phyloP scores from a whole-genome alignment of 1,140 invertebrate genomes.

The Wasmannia auropunctata region DNA sequence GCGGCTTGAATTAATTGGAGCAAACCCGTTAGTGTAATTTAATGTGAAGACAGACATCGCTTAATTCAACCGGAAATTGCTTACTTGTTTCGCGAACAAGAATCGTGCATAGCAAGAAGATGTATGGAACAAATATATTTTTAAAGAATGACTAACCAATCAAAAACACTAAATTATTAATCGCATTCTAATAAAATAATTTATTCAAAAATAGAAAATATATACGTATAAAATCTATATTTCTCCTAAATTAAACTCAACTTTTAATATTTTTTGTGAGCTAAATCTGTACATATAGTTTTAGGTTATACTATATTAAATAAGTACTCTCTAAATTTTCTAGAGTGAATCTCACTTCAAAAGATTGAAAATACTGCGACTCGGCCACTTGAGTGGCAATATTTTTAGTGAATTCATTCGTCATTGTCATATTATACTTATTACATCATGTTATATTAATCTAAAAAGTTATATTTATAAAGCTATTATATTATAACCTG shows the following conservation, averaged over 20 bases:
- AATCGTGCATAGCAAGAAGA: not conserved
- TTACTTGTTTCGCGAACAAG: not conserved
- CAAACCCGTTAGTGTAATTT: constrained; percentile 13
- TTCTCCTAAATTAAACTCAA: not conserved
- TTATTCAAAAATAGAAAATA: not conserved
- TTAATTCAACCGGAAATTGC: constrained; percentile 24
- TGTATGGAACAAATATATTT: not conserved
- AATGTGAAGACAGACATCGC: constrained; percentile 34
- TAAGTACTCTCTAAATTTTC: too few species aligned
- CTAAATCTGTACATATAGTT: not conserved
- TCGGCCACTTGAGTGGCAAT: too few species aligned
- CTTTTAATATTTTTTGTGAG: not conserved
- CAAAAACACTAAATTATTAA: not conserved
- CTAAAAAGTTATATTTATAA: too few species aligned
- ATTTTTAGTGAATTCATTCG: too few species aligned
- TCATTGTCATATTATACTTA: too few species aligned
- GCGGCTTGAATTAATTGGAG: constrained; percentile 48
- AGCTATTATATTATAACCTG: too few species aligned
- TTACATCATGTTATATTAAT: too few species aligned
- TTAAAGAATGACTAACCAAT: not conserved
- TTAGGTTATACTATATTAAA: not conserved
- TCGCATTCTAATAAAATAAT: not conserved
- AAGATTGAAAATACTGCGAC: too few species aligned
- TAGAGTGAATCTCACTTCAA: too few species aligned
- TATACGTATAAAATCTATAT: not conserved